Conservation (phyloP, 2,888 invertebrate species). For the Sarcophaga caerulescens region DNA sequence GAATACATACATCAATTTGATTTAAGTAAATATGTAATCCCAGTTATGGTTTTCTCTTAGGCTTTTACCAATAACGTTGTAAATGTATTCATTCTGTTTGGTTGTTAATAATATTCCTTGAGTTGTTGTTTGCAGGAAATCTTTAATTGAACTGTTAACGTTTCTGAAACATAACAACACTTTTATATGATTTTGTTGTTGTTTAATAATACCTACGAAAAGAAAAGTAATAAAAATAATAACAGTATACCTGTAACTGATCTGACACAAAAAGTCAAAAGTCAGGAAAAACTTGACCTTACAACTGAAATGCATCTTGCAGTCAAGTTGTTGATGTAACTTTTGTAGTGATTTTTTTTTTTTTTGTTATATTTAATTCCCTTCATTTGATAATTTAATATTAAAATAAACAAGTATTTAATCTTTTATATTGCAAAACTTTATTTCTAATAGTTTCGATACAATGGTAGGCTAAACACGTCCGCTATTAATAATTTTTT, state of each 20-base stretch:
- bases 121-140: constrained; percentile 30
- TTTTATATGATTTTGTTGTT: constrained; percentile 54
- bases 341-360: too few relatives aligned
- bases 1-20: not conserved
- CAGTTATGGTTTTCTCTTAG: not conserved
- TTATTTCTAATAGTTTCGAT: not conserved
- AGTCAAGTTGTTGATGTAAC: constrained; percentile 44
- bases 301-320: not conserved
- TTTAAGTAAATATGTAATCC: not conserved
- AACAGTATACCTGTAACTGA: constrained; percentile 46
- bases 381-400: not conserved
- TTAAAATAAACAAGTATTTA: not conserved
- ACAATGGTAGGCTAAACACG: constrained; percentile 33
- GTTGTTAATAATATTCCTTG: constrained; percentile 6
- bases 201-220: not conserved
- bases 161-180: not conserved
- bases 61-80: constrained; percentile 71
- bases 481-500: constrained; percentile 44
- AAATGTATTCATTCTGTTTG: constrained; percentile 73
- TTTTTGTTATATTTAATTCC: not conserved
- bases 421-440: constrained; percentile 47
- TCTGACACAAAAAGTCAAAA: constrained; percentile 24
- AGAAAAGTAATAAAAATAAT: not conserved
- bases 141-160: not conserved
- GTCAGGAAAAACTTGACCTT: constrained; percentile 23